These are phyloP conservation scores for Acinonyx jubatus DNA, from an alignment of 2,113 vertebrate species.

Conservation along the genomic window DNA sequence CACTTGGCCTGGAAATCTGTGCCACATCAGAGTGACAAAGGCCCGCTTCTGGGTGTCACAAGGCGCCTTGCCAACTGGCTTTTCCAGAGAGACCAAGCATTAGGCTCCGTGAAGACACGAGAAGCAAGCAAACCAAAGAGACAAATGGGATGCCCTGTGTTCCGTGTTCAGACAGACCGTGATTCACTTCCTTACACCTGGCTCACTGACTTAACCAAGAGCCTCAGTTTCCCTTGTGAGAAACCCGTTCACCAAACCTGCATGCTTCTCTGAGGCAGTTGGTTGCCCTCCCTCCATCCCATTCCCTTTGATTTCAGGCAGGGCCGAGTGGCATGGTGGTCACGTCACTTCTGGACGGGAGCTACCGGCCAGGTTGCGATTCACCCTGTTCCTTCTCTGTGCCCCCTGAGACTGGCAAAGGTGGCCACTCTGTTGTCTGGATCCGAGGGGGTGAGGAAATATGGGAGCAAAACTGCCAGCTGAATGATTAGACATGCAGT, in stretches of 20 bases:
- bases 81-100: neutral
- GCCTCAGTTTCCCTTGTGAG: neutral
- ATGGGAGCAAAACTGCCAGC: neutral
- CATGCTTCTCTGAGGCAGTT: neutral
- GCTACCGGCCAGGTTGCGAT: neutral
- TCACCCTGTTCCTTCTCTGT: neutral
- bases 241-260: neutral
- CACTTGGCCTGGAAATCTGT: neutral
- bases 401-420: neutral
- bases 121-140: neutral
- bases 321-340: neutral
- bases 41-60: neutral
- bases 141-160: neutral
- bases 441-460: neutral
- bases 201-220: neutral
- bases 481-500: neutral
- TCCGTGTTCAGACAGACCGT: neutral
- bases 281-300: fast-evolving
- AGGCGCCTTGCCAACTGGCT: neutral
- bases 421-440: neutral
- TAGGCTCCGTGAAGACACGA: neutral
- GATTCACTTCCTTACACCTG: neutral
- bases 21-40: neutral
- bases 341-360: neutral
- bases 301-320: neutral